Evolutionary conservation across 2,797 vertebrate genomes (phyloP).

Genomic region (Lepus oiostolus): DNA sequence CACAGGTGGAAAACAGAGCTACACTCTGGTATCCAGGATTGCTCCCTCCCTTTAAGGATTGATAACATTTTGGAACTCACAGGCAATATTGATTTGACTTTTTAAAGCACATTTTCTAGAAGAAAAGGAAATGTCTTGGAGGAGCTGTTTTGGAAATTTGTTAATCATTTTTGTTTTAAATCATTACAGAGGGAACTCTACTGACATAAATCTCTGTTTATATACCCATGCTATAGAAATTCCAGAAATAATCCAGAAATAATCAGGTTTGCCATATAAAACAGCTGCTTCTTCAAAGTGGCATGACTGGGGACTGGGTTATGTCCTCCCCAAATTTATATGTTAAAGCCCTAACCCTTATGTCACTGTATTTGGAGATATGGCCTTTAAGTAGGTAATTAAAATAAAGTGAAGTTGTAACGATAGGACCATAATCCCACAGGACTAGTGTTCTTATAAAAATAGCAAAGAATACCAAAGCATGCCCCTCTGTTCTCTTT

Average conservation of each 20-base stretch:
- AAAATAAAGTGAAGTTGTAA: not conserved
- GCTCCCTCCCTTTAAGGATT: not conserved
- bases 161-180: slow-evolving; percentile 5
- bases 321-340: not conserved
- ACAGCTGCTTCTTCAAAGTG: not conserved
- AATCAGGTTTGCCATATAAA: not conserved
- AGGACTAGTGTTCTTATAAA: not conserved
- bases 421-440: not conserved
- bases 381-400: not conserved
- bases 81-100: not conserved
- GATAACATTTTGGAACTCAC: not conserved
- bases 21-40: not conserved
- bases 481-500: rapidly evolving
- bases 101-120: not conserved
- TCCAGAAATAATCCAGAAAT: not conserved
- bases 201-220: slow-evolving; percentile 19
- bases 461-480: not conserved
- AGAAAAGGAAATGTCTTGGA: not conserved
- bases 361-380: not conserved
- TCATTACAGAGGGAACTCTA: not conserved
- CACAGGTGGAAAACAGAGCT: not conserved
- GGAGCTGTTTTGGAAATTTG: not conserved
- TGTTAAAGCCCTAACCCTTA: not conserved
- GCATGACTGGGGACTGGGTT: not conserved
- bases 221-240: not conserved